Base-by-base conservation (phyloP, 2,113 vertebrate species). In the Callipepla squamata region DNA sequence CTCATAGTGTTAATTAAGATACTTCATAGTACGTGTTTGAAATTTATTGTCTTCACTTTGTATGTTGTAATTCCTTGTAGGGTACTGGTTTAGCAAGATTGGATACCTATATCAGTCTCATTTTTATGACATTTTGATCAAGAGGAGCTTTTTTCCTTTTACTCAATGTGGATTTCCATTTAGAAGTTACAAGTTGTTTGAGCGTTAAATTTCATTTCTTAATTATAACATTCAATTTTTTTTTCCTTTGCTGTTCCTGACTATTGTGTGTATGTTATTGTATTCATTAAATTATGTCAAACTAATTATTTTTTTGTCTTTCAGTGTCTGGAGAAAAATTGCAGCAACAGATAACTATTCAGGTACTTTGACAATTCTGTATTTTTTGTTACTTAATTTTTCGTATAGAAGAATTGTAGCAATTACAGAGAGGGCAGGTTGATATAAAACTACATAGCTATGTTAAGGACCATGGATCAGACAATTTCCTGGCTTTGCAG, bases 281-380 rank as follows among this genome's bases (percentile, higher is more conserved):
- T 58, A 75, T 75, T 85, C 44, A 67, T 66, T 93, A 59, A 78
- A 76, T 61, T 57, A 50, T 34, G 19, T 48, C 58, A 87, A 80
- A 45, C 18, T 77, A 83, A 92, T 85, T 92, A 16, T 96, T 95
- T 96, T 79, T 95, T 97, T 98, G 67, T 93, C 20, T 98, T 98
- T 96, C 97, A 98, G 98, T 88, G 68, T 96, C 96, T 91, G 95
- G 85, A 86, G 96, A 96, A 92, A 97, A 96, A 85, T 32, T 85
- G 65, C 96, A 95, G 42, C 93, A 94, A 70, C 89, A 85, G n/a
- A 68, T 87, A 82, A 86, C 79, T 88, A 66, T 96, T 89, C 97
- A 98, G 98, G 97, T 98, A 98, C 86, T 95, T 94, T 19, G 59
- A 76, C 48, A 83, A 55, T 91, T 86, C 51, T 32, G 20, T 79